Evolutionary conservation across 2,888 invertebrate species (phyloP), one percentile per base, ranked within the genome.

Genomic region (Morpho achilles): DNA sequence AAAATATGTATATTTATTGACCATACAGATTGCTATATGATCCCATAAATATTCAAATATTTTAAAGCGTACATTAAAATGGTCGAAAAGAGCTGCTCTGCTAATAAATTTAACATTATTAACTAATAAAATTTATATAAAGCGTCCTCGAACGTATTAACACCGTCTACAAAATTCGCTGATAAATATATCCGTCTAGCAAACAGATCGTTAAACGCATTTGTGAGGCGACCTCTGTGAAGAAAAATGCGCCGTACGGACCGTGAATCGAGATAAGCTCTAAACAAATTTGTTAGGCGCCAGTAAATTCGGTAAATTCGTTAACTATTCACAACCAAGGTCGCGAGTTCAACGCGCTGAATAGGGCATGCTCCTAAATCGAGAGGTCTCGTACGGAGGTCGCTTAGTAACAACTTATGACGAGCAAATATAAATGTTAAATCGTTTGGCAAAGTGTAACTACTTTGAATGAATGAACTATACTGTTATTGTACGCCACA

Each of bases 241-340:
- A 69, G 71, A 75, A 76, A 75, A 72, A 77, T 72, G 71, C 60
- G 68, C 67, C 68, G 61, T 63, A 60, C 51, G 64, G 66, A 69
- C 64, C 67, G 60, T 69, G 66, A 65, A 69, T 66, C 62, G 63
- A 75, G 82, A 84, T 84, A 82, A 83, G 75, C 76, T 72, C 65
- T 72, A 69, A 78, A 82, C 79, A 81, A 77, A 82, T 78, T 78
- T 80, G 75, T 69, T 69, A 66, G 60, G 59, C 52, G 64, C 59
- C 75, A 74, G 80, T 82, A 80, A 83, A 80, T 83, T 84, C 80
- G 77, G 82, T 77, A 74, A 79, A 82, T 79, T 84, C 74, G 70
- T 80, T 74, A 73, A 69, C 80, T 84, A 84, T 84, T 84, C 82
- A 70, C 62, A 74, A 77, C 71, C 82, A 84, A 84, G 85, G 84